A percentile compares a stretch with the other conserved stretches of the same genome.
Conservation (phyloP, 2,113 vertebrate species). For the Ovibos moschatus region DNA sequence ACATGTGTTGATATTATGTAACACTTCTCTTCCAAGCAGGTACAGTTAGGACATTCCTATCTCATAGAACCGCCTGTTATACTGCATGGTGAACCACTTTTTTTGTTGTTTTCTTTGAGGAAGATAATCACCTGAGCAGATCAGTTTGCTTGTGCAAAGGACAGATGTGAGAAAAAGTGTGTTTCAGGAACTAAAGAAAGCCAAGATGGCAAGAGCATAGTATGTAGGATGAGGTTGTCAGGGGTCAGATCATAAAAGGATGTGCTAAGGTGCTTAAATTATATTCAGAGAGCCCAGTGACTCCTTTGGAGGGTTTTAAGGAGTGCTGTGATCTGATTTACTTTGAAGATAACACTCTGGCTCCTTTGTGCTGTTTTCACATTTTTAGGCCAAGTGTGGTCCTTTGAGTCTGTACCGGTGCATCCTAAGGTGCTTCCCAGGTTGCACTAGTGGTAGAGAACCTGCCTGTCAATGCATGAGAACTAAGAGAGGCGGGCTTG, state of each 20-base stretch:
- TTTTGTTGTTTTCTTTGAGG: neutral
- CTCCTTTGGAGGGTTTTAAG: neutral
- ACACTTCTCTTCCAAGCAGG: neutral
- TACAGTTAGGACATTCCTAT: neutral
- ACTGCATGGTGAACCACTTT: neutral
- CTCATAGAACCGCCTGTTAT: neutral
- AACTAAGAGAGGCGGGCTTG: neutral
- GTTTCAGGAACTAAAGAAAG: neutral
- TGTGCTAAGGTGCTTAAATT: neutral
- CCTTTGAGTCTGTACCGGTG: neutral
- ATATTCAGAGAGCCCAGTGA: neutral
- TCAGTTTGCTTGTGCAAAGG: neutral
- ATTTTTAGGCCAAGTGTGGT: neutral
- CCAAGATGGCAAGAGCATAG: neutral
- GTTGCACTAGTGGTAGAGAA: neutral
- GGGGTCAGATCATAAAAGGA: neutral
- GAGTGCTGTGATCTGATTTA: neutral
- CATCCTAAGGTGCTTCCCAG: rapidly evolving
- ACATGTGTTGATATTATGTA: neutral
- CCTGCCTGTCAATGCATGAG: neutral
- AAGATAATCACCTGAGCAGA: neutral
- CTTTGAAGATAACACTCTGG: neutral
- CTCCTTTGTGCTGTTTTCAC: neutral
- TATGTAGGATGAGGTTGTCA: rapidly evolving
- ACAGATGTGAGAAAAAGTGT: neutral